Conservation (phyloP, 2,797 vertebrate species). For the Cyclura pinguis region DNA sequence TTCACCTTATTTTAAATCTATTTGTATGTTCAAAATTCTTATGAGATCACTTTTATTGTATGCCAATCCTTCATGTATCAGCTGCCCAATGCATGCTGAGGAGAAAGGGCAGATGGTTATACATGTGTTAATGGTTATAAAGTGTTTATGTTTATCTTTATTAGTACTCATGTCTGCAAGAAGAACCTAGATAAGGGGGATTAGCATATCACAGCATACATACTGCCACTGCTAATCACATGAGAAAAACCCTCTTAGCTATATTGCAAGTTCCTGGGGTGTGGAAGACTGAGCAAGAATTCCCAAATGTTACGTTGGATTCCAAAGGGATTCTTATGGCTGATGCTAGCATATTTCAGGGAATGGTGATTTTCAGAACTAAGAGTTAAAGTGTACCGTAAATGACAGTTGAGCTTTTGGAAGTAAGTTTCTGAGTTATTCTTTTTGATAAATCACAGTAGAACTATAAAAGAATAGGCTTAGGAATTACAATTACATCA, state of each 20-base stretch:
- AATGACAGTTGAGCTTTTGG: not conserved
- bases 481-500: not conserved
- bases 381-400: not conserved
- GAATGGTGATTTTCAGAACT: not conserved
- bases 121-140: not conserved
- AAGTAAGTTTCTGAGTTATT: not conserved
- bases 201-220: not conserved
- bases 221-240: not conserved
- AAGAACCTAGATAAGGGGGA: not conserved
- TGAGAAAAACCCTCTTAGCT: not conserved
- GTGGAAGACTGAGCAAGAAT: not conserved
- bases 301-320: not conserved
- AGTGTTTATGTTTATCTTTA: not conserved
- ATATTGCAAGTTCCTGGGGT: not conserved
- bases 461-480: not conserved
- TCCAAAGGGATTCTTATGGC: not conserved
- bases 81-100: conserved; percentile 1
- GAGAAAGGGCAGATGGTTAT: not conserved
- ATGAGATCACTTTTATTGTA: not conserved
- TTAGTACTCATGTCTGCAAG: not conserved
- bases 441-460: not conserved
- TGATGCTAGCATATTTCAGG: not conserved
- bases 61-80: not conserved
- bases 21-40: not conserved
- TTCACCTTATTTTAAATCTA: not conserved